Percentiles rank a stretch among this genome's conserved stretches.
Evolutionary conservation across 2,888 invertebrate genomes (phyloP).

Genomic region (Leptodirus hochenwartii): DNA sequence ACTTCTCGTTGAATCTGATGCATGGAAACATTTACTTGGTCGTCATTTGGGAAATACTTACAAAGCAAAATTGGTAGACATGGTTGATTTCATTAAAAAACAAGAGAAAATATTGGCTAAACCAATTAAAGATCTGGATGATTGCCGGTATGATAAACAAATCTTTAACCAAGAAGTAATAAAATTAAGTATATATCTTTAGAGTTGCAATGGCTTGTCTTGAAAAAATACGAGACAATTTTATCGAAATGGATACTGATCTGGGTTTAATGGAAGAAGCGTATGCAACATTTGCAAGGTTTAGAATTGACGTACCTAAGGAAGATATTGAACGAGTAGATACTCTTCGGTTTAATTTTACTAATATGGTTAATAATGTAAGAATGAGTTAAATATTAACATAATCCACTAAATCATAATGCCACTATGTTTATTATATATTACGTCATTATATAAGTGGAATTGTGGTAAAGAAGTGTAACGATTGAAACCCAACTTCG

Average conservation of each 20-base stretch:
- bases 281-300: slow-evolving; percentile 50
- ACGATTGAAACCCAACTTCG: too few relatives aligned
- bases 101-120: slow-evolving; percentile 50
- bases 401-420: too few relatives aligned
- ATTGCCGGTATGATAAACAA: slow-evolving; percentile 30
- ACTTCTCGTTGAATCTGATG: slow-evolving; percentile 53
- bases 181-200: slow-evolving; percentile 7
- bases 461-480: too few relatives aligned
- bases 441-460: too few relatives aligned
- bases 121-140: slow-evolving; percentile 58
- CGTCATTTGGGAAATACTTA: slow-evolving; percentile 48
- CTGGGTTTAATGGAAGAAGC: slow-evolving; percentile 62
- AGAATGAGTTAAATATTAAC: slow-evolving; percentile 20
- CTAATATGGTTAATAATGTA: slow-evolving; percentile 55
- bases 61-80: slow-evolving; percentile 45
- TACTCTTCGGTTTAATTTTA: slow-evolving; percentile 57
- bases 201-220: slow-evolving; percentile 66
- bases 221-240: slow-evolving; percentile 54
- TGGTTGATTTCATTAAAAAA: slow-evolving; percentile 60
- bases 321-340: slow-evolving; percentile 69
- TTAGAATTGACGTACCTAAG: slow-evolving; percentile 46
- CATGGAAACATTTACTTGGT: slow-evolving; percentile 62
- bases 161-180: not conserved
- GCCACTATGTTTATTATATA: too few relatives aligned
- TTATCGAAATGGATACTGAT: slow-evolving; percentile 63